Percentiles rank a stretch among this genome's conserved stretches.
Evolutionary conservation across 2,113 vertebrate species (phyloP).

Genomic region (Todiramphus saurophagus): DNA sequence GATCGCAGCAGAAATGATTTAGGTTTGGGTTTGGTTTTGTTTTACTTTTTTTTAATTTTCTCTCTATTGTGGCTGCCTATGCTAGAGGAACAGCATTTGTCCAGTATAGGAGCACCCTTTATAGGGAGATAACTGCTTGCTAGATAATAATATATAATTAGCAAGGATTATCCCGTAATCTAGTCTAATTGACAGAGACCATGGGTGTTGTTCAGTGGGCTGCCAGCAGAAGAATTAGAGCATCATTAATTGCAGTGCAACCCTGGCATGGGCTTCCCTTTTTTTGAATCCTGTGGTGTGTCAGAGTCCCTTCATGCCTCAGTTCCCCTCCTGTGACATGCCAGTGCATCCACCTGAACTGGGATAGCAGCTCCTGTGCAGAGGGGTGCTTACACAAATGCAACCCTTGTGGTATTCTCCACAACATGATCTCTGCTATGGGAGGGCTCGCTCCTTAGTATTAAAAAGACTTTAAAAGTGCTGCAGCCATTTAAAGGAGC

Average conservation of each 20-base stretch:
- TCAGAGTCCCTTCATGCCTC: not conserved
- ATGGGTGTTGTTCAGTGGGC: not conserved
- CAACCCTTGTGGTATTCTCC: not conserved
- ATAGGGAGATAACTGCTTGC: not conserved
- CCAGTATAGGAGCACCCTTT: not conserved
- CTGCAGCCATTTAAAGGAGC: not conserved
- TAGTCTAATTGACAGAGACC: conserved; percentile 12
- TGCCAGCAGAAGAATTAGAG: conserved; percentile 4
- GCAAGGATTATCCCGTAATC: conserved; percentile 43
- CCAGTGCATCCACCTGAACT: not conserved
- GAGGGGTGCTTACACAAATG: not conserved
- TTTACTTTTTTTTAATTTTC: not conserved
- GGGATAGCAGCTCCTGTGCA: not conserved
- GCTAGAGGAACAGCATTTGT: not conserved
- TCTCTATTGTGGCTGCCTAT: not conserved
- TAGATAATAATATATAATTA: conserved; percentile 39
- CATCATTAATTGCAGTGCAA: not conserved
- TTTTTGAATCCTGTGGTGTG: not conserved
- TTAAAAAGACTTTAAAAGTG: not conserved
- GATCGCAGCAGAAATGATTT: not conserved
- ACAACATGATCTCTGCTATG: not conserved
- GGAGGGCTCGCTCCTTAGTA: not conserved
- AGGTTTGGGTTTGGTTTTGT: not conserved
- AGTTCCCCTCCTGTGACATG: not conserved
- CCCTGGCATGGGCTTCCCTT: not conserved